Evolutionary conservation across 1,140 invertebrate genomes (phyloP), one percentile per base, ranked within the genome.

Genomic region (Papilio glaucus): DNA sequence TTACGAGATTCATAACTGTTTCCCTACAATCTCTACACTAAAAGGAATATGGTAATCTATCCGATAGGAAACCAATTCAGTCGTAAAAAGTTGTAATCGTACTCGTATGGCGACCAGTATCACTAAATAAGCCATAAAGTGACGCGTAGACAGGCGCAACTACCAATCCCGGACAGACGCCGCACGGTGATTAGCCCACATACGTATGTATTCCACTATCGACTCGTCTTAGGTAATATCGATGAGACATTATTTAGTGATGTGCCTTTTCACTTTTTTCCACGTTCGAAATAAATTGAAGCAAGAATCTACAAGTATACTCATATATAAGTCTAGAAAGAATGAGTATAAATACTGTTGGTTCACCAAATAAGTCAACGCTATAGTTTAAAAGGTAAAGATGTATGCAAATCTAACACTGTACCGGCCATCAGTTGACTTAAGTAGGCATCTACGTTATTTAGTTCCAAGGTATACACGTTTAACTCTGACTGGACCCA

Each of bases 101-200:
- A 45, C 42, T 7, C 21, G 49, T 24, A 4, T 57, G 49, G 49
- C 49, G 45, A 49, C 21, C 21, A 21, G 49, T 26, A 7, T 57
- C 49, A 57, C 49, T 57, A 26, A 57, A 57, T 57, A 57, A 57
- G 49, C 4, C 49, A 24, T 57, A 57, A 57, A 57, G 29, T 6
- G 29, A 6, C 49, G 24, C 9, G 49, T 13, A 57, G 49, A 57
- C 9, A 57, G 29, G 6, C 29, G 29, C 29, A 6, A 33, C 29
- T 57, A 57, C 49, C 49, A 57, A 57, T 57, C 49, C 21, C 12
- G 49, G 18, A 12, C 12, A 53, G 18, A 53, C 21, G 49, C 21
- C 18, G 45, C 18, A 18, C 18, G 21, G 49, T 57, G 49, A 57
- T 57, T 57, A 57, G 18, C 49, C 49, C 6, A 57, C 49, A 24